A percentile compares a stretch with the other conserved stretches of the same genome.
phyloP scores from a whole-genome alignment of 2,888 invertebrate genomes.

The Pardosa pseudoannulata region DNA sequence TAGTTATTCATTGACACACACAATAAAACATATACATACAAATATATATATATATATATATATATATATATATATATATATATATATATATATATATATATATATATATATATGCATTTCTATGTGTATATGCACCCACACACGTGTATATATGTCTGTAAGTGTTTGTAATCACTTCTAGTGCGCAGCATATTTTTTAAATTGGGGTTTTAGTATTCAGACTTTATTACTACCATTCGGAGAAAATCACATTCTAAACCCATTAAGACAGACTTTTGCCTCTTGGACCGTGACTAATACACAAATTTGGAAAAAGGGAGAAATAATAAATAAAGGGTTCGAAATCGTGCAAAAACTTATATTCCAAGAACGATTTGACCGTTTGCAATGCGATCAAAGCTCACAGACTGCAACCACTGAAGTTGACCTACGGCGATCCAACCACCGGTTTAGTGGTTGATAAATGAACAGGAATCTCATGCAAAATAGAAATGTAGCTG shows the following conservation, averaged over 20 bases:
- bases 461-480: constrained; percentile 11
- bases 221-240: background rate
- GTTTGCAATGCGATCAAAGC: constrained; percentile 56
- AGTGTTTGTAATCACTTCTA: no score
- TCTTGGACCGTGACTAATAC: constrained; percentile 66
- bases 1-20: no score
- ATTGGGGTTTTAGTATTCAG: background rate
- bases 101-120: no score
- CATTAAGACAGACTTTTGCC: constrained; percentile 53
- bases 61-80: no score
- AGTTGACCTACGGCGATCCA: background rate
- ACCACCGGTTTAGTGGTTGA: constrained; percentile 1
- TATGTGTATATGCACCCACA: no score
- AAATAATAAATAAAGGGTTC: constrained; percentile 70
- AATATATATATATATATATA: no score
- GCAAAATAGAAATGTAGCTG: background rate
- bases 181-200: no score
- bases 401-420: constrained; percentile 23
- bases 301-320: constrained; percentile 63
- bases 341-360: constrained; percentile 42
- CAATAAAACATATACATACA: no score
- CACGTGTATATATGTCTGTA: no score
- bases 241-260: constrained; percentile 41
- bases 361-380: constrained; percentile 71
- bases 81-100: no score